Evolutionary conservation across 2,113 vertebrate genomes (phyloP).

Genomic region (Boleophthalmus pectinirostris): DNA sequence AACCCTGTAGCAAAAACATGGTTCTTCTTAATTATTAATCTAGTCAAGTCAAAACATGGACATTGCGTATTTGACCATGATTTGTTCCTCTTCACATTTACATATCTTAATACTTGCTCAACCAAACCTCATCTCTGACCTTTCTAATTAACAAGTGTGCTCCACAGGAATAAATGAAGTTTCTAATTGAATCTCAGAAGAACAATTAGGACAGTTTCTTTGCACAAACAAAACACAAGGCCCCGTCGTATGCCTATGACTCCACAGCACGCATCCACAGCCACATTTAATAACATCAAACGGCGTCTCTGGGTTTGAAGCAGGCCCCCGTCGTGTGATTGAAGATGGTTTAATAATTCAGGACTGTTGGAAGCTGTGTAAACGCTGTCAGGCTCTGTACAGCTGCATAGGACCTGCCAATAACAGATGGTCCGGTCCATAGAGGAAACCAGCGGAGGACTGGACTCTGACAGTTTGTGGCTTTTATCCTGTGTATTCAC

Average conservation of each 20-base stretch:
- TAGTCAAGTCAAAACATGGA: conserved; percentile 46
- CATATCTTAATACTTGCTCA: background rate
- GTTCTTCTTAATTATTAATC: conserved; percentile 72
- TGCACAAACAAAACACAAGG: conserved; percentile 4
- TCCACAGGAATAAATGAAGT: conserved; percentile 10
- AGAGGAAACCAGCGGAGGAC: conserved; percentile 40
- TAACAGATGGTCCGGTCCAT: conserved; percentile 69
- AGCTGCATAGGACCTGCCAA: conserved; percentile 68
- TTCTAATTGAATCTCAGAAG: conserved; percentile 8
- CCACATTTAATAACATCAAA: conserved; percentile 37
- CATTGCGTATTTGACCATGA: background rate
- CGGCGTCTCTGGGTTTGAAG: conserved; percentile 33
- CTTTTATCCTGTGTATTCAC: conserved; percentile 8
- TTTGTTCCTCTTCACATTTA: background rate
- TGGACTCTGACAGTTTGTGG: conserved; percentile 25
- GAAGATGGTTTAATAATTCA: conserved; percentile 69
- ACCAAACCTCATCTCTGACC: conserved; percentile 29
- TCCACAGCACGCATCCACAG: background rate
- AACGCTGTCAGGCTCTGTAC: conserved; percentile 48
- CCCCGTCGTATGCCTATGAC: background rate
- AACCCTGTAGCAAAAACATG: conserved; percentile 73
- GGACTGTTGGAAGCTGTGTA: conserved; percentile 44
- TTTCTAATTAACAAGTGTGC: conserved; percentile 4
- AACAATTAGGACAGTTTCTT: background rate
- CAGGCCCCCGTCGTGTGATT: conserved; percentile 29